phyloP scores from a whole-genome alignment of 2,113 vertebrate species.

The Phrynocephalus versicolor region DNA sequence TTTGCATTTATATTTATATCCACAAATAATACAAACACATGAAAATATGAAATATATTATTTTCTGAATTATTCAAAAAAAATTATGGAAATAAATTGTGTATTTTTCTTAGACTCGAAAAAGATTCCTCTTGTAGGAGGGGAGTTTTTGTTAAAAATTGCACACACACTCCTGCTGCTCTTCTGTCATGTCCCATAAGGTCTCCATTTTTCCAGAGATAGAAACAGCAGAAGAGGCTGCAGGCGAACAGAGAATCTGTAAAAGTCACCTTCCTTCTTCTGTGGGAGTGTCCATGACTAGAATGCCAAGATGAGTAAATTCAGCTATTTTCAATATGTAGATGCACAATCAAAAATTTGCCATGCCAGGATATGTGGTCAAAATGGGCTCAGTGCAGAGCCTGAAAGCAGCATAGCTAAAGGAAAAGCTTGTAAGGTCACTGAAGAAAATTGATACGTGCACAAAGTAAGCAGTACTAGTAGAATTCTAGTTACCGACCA shows the following conservation, averaged over 20 bases:
- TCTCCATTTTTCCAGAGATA: no score
- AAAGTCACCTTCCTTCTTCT: not conserved
- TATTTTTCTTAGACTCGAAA: slow-evolving; percentile 45
- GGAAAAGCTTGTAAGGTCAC: no score
- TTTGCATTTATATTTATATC: slow-evolving; percentile 15
- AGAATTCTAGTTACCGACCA: no score
- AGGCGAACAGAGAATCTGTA: not conserved
- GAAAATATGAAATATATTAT: slow-evolving; percentile 42
- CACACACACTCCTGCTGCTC: no score
- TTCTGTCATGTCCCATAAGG: no score
- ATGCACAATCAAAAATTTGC: not conserved
- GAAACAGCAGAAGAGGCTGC: not conserved
- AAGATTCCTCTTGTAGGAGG: not conserved
- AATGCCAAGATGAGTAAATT: not conserved
- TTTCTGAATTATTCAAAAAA: slow-evolving; percentile 35
- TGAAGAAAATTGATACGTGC: no score
- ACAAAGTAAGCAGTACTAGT: no score
- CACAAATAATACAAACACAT: slow-evolving; percentile 54
- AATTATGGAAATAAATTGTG: slow-evolving; percentile 24
- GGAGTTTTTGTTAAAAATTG: no score
- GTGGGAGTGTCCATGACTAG: not conserved
- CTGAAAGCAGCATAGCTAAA: no score
- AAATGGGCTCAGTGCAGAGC: no score
- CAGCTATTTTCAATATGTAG: not conserved
- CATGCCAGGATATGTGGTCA: no score